Evolutionary conservation across 2,113 vertebrate genomes (phyloP).

Genomic region (Recurvirostra avosetta): DNA sequence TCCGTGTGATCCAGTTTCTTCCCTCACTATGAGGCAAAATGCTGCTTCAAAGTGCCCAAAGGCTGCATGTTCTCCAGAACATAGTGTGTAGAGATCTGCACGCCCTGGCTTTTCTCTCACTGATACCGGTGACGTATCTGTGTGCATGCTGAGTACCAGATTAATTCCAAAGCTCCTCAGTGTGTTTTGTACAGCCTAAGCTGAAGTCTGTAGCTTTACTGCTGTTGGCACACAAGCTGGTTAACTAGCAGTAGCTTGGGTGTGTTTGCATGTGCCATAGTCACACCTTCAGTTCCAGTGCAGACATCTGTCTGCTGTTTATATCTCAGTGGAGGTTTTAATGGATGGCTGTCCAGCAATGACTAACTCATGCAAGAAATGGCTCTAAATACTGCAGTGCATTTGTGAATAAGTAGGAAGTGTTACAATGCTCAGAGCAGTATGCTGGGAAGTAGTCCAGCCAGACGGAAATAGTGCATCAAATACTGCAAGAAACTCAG

Average conservation of each 20-base stretch:
- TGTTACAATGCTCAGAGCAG: not conserved
- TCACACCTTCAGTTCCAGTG: not conserved
- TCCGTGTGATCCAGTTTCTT: not conserved
- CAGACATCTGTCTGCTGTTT: not conserved
- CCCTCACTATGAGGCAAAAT: not conserved
- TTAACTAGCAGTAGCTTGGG: not conserved
- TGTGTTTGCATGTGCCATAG: not conserved
- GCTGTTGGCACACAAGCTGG: not conserved
- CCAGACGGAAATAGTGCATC: not conserved
- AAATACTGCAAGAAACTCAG: not conserved
- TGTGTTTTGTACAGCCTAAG: not conserved
- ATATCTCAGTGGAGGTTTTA: not conserved
- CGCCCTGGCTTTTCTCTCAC: accelerated
- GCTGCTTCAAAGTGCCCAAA: not conserved
- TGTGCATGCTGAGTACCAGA: accelerated
- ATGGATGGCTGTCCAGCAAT: not conserved
- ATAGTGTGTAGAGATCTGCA: not conserved
- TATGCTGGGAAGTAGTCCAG: not conserved
- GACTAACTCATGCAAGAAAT: not conserved
- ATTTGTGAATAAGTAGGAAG: not conserved
- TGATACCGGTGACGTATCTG: accelerated
- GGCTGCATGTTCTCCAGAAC: not conserved
- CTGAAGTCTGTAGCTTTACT: not conserved
- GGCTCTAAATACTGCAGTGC: not conserved
- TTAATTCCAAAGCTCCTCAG: not conserved